Evolutionary conservation across 2,113 vertebrate species (phyloP).

Genomic region (Chascanopsetta lugubris): DNA sequence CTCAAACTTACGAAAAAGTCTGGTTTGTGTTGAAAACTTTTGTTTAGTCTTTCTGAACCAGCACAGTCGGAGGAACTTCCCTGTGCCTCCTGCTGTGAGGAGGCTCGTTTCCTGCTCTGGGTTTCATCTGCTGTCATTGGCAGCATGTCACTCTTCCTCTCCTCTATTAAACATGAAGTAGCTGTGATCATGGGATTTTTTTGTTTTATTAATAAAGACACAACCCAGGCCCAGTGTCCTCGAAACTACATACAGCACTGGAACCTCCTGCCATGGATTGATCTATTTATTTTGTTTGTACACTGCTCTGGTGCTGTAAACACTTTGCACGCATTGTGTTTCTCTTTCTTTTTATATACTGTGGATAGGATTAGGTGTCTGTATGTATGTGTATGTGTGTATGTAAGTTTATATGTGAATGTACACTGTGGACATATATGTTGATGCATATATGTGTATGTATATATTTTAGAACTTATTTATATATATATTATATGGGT

Average conservation of each 20-base stretch:
- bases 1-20: background rate
- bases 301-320: background rate
- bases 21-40: background rate
- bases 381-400: too few species aligned
- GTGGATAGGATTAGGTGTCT: too few species aligned
- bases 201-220: slow-evolving; percentile 19
- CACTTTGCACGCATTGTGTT: too few species aligned
- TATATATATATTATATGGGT: too few species aligned
- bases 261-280: background rate
- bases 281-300: background rate
- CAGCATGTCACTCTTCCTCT: slow-evolving; percentile 2
- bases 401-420: too few species aligned
- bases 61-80: slow-evolving; percentile 3
- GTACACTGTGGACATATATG: too few species aligned
- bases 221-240: background rate
- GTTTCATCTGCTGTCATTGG: slow-evolving; percentile 26
- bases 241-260: background rate
- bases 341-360: too few species aligned
- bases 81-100: slow-evolving; percentile 30
- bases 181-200: slow-evolving; percentile 23
- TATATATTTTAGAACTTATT: too few species aligned
- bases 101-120: slow-evolving; percentile 28
- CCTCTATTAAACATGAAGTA: slow-evolving; percentile 15
- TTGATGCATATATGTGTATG: too few species aligned
- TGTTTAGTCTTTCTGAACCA: slow-evolving; percentile 2